Evolutionary conservation across 1,140 invertebrate genomes (phyloP), one percentile per base, ranked within the genome.

Genomic region (Caerostris darwini): DNA sequence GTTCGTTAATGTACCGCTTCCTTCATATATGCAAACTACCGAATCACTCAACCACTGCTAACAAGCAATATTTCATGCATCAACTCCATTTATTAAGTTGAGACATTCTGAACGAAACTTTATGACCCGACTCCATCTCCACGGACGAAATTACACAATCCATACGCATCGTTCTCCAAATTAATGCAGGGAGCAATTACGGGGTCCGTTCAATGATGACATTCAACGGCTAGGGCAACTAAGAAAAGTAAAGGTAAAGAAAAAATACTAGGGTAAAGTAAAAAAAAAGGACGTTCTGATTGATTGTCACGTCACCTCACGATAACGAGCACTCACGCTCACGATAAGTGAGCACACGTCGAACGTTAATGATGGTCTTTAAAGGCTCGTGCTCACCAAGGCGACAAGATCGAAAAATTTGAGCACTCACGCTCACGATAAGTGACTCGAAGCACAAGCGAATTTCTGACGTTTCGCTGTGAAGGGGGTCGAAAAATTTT

Each of bases 261-360:
- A n/a, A 67, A 17, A n/a, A 67, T n/a, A n/a, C 4, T 14, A 34
- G 34, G 34, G 4, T 12, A 5, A n/a, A 67, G n/a, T 67, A 14
- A 53, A 12, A 5, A 34, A 34, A 34, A 34, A 34, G 2, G 34
- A 34, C 34, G 34, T 53, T 50, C 34, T 77, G 71, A 77, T 77
- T 77, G 71, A 5, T 8, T 10, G 71, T 77, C 71, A 77, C 71
- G 71, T 77, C 34, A 77, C 34, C 34, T 12, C 12, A 7, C 71
- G 12, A 34, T 77, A 77, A 77, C 71, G 14, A 34, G 53, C 71
- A 77, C 71, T 77, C 69, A 77, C 69, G 69, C 69, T 77, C 69
- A 34, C 34, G 19, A 67, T 50, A 77, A 34, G 71, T 50, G 19
- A 77, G 53, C 71, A 12, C 7, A 50, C 10, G 71, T 34, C 34